These are phyloP conservation scores for Melanotaenia maccullochi DNA, from an alignment of 2,797 vertebrate species.

Conservation along the genomic window DNA sequence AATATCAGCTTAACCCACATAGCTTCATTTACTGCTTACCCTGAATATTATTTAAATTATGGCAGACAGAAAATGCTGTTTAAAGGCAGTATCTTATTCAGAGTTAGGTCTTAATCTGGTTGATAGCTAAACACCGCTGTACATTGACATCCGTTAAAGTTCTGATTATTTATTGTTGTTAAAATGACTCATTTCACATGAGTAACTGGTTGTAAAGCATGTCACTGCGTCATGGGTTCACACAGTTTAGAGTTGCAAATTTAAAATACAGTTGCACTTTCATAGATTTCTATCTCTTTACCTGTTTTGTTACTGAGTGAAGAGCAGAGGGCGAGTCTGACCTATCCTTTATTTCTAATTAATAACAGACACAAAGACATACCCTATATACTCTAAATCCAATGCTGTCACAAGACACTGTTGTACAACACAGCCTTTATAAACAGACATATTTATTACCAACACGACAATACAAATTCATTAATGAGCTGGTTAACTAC, in stretches of 20 bases:
- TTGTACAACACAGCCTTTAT: conserved; percentile 16
- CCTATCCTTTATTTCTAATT: too few relatives aligned
- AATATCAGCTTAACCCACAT: not conserved
- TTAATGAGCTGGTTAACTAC: conserved; percentile 55
- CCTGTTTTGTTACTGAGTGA: not conserved
- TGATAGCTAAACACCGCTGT: not conserved
- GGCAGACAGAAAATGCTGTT: not conserved
- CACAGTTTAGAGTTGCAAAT: too few relatives aligned
- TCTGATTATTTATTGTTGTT: not conserved
- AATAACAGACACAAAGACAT: too few relatives aligned
- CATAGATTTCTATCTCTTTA: not conserved
- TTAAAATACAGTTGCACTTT: not conserved
- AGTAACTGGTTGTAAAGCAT: not conserved
- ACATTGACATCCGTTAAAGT: too few relatives aligned
- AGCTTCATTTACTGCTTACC: not conserved
- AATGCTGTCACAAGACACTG: not conserved
- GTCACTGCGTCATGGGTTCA: not conserved
- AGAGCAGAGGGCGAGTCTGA: not conserved
- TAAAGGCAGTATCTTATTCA: not conserved
- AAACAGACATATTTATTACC: conserved; percentile 30
- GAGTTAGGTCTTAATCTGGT: not conserved
- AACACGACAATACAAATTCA: conserved; percentile 38
- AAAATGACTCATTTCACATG: not conserved
- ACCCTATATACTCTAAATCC: not conserved
- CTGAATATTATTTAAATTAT: too few relatives aligned